Base-by-base conservation (phyloP, 2,888 invertebrate species). In the Epirrhoe tristata region DNA sequence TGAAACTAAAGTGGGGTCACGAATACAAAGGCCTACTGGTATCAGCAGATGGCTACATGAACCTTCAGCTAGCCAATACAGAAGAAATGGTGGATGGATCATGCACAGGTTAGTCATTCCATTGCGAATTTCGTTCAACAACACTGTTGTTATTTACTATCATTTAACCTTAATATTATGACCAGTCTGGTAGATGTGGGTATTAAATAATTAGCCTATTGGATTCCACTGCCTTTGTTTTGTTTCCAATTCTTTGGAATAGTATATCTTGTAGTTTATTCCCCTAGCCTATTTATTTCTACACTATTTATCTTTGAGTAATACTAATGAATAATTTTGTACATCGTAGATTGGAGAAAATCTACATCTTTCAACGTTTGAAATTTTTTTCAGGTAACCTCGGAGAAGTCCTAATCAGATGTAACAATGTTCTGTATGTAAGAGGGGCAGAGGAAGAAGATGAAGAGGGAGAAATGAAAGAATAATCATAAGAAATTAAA, bases 11-110 rank as follows among this genome's bases (percentile, higher is more conserved):
- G 88, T 99, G 99, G 99, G 99, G 99, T 36, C 99, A 99, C 90
- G 99, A 99, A 90, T 99, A 99, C 90, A 99, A 99, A 95, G 99
- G 99, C 12, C 97, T 98, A 78, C 94, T 99, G 43, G 99, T 99
- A 0, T 99, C 99, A 4, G 98, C 99, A 0, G 99, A 99, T 91
- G 98, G 98, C 6, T 99, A 99, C 85, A 99, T 99, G 99, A 99
- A 99, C 88, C 93, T 99, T 75, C 99, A 99, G 93, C 91, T 99
- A 69, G 99, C 99, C 0, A 99, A 99, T 86, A 98, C 99, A 7
- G 99, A 99, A 90, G 99, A 99, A 94, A 97, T 96, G 83, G 97
- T 99, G 72, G 99, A 99, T 82, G 98, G 98, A 61, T 95, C 95
- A 72, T 95, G 96, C 73, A 98, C 98, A 77, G 99, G 99, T 96